phyloP scores from a whole-genome alignment of 2,113 vertebrate genomes.

The Oreotrochilus melanogaster region DNA sequence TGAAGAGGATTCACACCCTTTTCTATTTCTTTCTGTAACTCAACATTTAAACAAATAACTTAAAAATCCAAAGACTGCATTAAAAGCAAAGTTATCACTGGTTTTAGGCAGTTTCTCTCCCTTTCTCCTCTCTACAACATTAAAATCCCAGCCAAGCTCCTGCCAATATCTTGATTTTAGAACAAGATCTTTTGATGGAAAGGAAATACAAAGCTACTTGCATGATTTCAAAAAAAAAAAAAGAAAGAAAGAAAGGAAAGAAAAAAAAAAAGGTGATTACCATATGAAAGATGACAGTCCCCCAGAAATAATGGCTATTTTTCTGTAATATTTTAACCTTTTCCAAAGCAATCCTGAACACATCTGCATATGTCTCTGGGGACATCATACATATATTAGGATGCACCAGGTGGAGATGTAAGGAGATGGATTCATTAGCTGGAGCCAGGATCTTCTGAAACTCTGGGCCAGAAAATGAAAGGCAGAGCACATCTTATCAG shows the following conservation, averaged over 20 bases:
- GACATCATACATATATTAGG: neutral
- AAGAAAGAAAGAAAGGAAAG: neutral
- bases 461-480: neutral
- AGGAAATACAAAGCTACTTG: neutral
- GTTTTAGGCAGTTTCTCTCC: neutral
- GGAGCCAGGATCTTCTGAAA: neutral
- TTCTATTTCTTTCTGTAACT: neutral
- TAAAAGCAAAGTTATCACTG: neutral
- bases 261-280: neutral
- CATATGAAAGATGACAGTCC: constrained; percentile 29
- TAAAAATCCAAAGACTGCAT: neutral
- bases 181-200: neutral
- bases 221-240: neutral
- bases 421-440: neutral
- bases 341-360: constrained; percentile 10
- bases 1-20: neutral
- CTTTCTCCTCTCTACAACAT: neutral
- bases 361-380: constrained; percentile 17
- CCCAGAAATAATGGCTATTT: neutral
- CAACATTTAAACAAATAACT: neutral
- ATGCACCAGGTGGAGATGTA: neutral
- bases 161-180: neutral
- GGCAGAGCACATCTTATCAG: neutral
- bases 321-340: neutral
- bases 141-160: neutral